Conservation (phyloP, 2,888 invertebrate genomes). For the Pterostichus niger region DNA sequence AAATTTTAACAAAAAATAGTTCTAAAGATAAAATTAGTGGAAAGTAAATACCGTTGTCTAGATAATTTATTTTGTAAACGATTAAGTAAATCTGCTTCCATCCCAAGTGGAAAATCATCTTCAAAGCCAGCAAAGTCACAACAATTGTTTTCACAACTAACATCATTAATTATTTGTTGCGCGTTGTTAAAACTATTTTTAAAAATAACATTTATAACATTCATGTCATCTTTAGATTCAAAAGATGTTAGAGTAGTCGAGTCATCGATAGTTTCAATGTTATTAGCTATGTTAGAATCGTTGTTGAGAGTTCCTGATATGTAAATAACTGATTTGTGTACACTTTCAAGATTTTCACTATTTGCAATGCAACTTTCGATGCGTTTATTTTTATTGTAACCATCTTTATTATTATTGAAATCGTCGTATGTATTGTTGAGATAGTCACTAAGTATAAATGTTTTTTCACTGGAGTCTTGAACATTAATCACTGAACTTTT, state of each 20-base stretch:
- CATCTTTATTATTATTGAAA: slow-evolving; percentile 40
- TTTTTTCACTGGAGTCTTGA: slow-evolving; percentile 9
- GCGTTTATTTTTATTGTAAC: slow-evolving; percentile 24
- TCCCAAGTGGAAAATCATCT: slow-evolving; percentile 76
- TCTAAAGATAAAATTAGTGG: slow-evolving; percentile 66
- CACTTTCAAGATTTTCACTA: slow-evolving; percentile 68
- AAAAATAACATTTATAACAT: slow-evolving; percentile 74
- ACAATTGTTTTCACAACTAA: slow-evolving; percentile 72
- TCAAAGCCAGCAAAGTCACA: slow-evolving; percentile 70
- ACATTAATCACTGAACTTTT: slow-evolving; percentile 38
- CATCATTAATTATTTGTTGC: slow-evolving; percentile 74
- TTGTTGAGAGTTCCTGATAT: slow-evolving; percentile 71
- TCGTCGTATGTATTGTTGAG: background rate
- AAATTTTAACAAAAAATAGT: slow-evolving; percentile 62
- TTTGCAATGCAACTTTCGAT: slow-evolving; percentile 8
- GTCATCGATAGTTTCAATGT: slow-evolving; percentile 74
- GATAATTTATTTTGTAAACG: slow-evolving; percentile 35
- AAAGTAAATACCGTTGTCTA: slow-evolving; percentile 48
- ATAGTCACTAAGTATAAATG: too few relatives aligned
- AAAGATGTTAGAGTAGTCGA: slow-evolving; percentile 71
- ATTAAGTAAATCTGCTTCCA: slow-evolving; percentile 75
- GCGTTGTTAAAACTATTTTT: slow-evolving; percentile 75
- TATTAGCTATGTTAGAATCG: slow-evolving; percentile 69
- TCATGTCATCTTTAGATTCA: slow-evolving; percentile 72
- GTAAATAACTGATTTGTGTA: slow-evolving; percentile 75